Base-by-base conservation (phyloP, 2,888 invertebrate species). In the Andrena praecox region DNA sequence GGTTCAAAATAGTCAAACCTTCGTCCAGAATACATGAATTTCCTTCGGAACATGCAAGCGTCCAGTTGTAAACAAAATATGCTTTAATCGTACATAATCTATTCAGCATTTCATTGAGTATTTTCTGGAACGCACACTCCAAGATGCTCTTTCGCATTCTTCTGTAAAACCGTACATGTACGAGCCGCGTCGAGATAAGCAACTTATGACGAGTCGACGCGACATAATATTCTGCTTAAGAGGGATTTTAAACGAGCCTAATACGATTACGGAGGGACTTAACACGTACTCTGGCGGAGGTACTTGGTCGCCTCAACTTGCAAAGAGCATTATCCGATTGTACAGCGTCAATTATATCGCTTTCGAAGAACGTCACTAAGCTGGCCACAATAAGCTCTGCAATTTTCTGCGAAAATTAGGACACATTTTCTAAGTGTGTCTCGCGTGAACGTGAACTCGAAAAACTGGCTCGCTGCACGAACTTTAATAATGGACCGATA, bases 401-500 rank as follows among this genome's bases (percentile, higher is more conserved):
- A 16, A 42, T 42, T 42, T 16, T 42, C 42, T 16, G 42, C 16
- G 42, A 42, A 42, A 42, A 42, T 42, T 42, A 7, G 29, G n/a
- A 27, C 52, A 54, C 42, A 68, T 54, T 54, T 24, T 12, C 8
- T 10, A 24, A 31, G 56, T 56, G 48, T 56, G 35, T 59, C 27
- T 48, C 35, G 24, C 42, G 16, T 16, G 42, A 16, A 42, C 42
- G 76, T 35, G 69, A 64, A 69, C 67, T 63, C 64, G 42, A 42
- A 50, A 64, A 42, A 64, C 35, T 56, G 56, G 10, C 68, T 64
- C n/a, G 75, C 31, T 31, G 52, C 56, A 10, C 35, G 73, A 70
- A 69, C 69, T 60, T 52, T 80, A 66, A 76, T 80, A 70, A 70
- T 70, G 70, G 52, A 1, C 48, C 59, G 10, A 35, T 66, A 69